Conservation (phyloP, 2,113 vertebrate species). For the Melospiza melodia region DNA sequence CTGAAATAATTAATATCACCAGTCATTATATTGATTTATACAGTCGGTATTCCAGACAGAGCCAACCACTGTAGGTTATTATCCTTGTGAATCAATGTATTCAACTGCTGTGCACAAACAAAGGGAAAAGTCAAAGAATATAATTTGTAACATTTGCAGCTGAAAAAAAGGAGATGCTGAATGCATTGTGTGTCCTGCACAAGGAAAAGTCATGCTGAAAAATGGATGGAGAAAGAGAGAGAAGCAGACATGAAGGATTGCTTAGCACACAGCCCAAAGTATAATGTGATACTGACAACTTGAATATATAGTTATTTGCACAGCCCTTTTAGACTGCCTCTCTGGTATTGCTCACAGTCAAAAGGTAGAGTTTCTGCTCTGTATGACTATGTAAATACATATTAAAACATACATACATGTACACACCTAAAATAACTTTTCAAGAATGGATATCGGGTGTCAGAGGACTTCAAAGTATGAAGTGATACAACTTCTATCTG, state of each 20-base stretch:
- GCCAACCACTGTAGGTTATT: not conserved
- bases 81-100: conserved; percentile 2
- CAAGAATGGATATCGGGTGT: not conserved
- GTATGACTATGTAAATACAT: not conserved
- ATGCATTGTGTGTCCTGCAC: not conserved
- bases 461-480: not conserved
- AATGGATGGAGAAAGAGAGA: not conserved
- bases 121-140: conserved; percentile 2
- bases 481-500: not conserved
- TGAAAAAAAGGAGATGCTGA: not conserved
- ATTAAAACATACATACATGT: not conserved
- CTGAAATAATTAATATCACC: conserved; percentile 39
- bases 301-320: not conserved
- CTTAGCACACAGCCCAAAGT: not conserved
- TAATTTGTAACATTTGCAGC: conserved; percentile 12
- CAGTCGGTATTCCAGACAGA: conserved; percentile 11
- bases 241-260: not conserved
- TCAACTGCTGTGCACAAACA: not conserved
- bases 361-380: not conserved
- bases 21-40: conserved; percentile 18
- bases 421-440: not conserved
- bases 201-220: not conserved
- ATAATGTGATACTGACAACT: not conserved
- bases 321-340: not conserved
- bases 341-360: not conserved